phyloP scores from a whole-genome alignment of 2,888 invertebrate species.

The Pecten maximus region DNA sequence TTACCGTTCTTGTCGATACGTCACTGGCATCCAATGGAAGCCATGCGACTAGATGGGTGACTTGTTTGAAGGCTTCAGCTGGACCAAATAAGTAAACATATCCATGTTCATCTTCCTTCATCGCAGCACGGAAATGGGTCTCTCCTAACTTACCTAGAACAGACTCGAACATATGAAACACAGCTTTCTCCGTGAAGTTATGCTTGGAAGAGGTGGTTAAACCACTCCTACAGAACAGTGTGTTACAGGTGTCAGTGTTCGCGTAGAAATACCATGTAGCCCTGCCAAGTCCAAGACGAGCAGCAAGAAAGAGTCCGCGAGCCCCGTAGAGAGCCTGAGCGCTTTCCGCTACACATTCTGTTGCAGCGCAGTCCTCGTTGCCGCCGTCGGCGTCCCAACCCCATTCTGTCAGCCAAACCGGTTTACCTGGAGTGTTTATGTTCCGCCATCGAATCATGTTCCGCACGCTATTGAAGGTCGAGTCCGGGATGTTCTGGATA shows the following conservation, averaged over 20 bases:
- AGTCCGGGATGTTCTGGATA: conserved; percentile 68
- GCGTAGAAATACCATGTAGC: conserved; percentile 72
- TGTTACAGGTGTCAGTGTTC: conserved; percentile 58
- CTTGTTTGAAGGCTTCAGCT: conserved; percentile 37
- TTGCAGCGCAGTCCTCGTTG: conserved; percentile 60
- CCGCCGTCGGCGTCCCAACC: conserved; percentile 70
- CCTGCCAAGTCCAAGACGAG: conserved; percentile 61
- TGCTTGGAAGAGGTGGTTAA: conserved; percentile 60
- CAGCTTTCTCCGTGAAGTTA: conserved; percentile 64
- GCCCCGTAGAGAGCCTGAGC: conserved; percentile 68
- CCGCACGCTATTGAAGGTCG: conserved; percentile 64
- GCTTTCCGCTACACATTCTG: conserved; percentile 68
- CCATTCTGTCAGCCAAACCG: conserved; percentile 74
- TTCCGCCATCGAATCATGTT: conserved; percentile 69
- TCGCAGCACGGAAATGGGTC: conserved; percentile 57
- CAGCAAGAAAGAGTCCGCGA: conserved; percentile 65
- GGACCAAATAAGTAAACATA: conserved; percentile 65
- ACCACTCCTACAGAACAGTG: conserved; percentile 70
- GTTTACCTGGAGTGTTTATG: conserved; percentile 63
- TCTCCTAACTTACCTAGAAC: conserved; percentile 62
- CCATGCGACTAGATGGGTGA: conserved; percentile 69
- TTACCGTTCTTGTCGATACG: not conserved
- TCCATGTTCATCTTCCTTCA: conserved; percentile 61
- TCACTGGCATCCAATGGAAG: conserved; percentile 59
- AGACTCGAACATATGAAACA: conserved; percentile 63